Percentiles rank a stretch among this genome's conserved stretches.
phyloP scores from a whole-genome alignment of 2,113 vertebrate genomes.

The Electrona antarctica region DNA sequence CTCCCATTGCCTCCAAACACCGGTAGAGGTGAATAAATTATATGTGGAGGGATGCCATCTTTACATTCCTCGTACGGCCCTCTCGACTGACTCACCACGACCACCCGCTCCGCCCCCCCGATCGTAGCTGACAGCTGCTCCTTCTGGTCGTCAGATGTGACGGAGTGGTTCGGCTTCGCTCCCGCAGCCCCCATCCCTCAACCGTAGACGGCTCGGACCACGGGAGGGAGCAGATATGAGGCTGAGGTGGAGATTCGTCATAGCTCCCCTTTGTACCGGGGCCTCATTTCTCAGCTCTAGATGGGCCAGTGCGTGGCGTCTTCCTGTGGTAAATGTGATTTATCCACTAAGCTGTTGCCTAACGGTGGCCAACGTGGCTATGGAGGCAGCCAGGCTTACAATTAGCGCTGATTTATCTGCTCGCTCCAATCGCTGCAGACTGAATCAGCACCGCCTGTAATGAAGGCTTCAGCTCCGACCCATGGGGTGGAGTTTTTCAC shows the following conservation, averaged over 20 bases:
- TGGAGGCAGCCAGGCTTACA: constrained; percentile 49
- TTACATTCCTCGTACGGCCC: constrained; percentile 40
- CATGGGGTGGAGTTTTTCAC: constrained; percentile 22
- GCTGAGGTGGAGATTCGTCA: constrained; percentile 64
- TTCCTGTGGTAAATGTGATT: constrained; percentile 67
- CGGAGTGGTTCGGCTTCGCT: constrained; percentile 55
- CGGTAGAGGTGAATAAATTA: constrained; percentile 50
- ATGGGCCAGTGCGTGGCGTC: constrained; percentile 43
- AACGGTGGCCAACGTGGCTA: constrained; percentile 41
- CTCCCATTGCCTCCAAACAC: constrained; percentile 44
- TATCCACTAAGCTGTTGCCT: constrained; percentile 56
- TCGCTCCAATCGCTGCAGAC: constrained; percentile 25
- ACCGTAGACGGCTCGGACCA: constrained; percentile 57
- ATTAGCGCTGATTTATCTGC: constrained; percentile 59
- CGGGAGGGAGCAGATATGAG: constrained; percentile 66
- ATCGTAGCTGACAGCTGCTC: constrained; percentile 59
- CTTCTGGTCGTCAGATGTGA: constrained; percentile 63
- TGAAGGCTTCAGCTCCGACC: constrained; percentile 32
- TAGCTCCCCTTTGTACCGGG: constrained; percentile 53
- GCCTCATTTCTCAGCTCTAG: constrained; percentile 59
- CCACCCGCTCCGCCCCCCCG: constrained; percentile 49
- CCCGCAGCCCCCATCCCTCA: constrained; percentile 61
- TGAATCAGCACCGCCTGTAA: constrained; percentile 50
- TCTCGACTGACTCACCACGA: constrained; percentile 40
- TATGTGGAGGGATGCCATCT: constrained; percentile 49